These are phyloP conservation scores for Poeciliopsis retropinna DNA, from an alignment of 2,113 vertebrate species.

Conservation along the genomic window DNA sequence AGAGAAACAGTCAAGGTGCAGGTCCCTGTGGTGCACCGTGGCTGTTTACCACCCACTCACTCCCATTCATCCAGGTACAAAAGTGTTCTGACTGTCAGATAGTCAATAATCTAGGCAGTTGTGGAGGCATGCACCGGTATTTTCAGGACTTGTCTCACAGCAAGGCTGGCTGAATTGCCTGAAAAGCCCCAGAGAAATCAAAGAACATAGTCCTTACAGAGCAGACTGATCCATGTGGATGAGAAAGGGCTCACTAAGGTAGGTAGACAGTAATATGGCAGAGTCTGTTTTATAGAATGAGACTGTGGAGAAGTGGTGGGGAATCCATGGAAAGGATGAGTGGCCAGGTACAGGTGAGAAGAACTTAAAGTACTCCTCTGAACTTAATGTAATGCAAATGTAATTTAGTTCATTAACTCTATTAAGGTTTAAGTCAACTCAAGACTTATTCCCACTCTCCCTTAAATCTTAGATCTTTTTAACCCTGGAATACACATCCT, in stretches of 20 bases:
- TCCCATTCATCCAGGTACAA: not conserved
- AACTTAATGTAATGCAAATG: not conserved
- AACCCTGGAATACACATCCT: not conserved
- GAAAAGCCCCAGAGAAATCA: constrained; percentile 6
- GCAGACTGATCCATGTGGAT: not conserved
- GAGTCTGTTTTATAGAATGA: not conserved
- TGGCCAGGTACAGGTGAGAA: not conserved
- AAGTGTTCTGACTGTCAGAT: not conserved
- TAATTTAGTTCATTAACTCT: not conserved
- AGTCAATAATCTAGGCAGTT: not conserved
- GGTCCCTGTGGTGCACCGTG: not conserved
- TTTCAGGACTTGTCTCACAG: not conserved
- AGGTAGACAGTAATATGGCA: not conserved
- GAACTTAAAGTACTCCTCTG: not conserved
- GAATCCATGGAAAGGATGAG: not conserved
- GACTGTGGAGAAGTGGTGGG: not conserved
- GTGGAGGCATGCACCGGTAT: not conserved
- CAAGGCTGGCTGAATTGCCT: not conserved
- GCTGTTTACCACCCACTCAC: not conserved
- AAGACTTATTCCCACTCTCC: not conserved
- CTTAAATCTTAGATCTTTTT: not conserved
- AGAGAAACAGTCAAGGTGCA: not conserved
- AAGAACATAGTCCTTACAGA: not conserved
- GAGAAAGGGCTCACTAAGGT: not conserved
- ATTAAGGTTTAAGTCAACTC: not conserved